Evolutionary conservation across 2,797 vertebrate species (phyloP), one percentile per base, ranked within the genome.

Genomic region (Molossus alvarezi): DNA sequence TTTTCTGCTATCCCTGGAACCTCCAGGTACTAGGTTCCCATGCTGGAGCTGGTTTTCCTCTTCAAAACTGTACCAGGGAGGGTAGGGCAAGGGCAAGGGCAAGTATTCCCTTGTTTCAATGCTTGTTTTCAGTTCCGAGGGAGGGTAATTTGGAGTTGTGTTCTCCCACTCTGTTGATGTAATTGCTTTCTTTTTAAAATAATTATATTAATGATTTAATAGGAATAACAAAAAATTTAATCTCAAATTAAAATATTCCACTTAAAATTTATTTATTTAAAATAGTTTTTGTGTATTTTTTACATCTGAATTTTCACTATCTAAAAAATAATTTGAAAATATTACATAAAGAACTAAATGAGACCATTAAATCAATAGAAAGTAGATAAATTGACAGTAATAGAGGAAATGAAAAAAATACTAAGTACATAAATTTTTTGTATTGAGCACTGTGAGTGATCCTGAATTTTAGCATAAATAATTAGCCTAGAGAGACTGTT

Each of bases 391-490:
- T 82, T 88, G 73, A 89, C 13, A 85, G 17, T 80, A 77, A 53
- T 77, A 85, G 25, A 79, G 27, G 69, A 87, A 58, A 95, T 45
- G 37, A 8, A 72, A 96, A 97, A 97, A 96, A 95, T 90, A 97
- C 87, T 96, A 95, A 97, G 97, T 90, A 96, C 9, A 65, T 51
- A 45, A 72, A 92, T 97, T 81, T 97, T 90, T 89, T 94, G 69
- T 97, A 93, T 97, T 92, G 48, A 81, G 20, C 48, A 29, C 14
- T 73, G 41, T 88, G 81, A 76, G 65, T 95, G 75, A 84, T 79
- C 13, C 33, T 97, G 41, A 86, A 94, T 96, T 97, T 98, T 97
- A 96, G 67, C 94, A 76, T 87, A 79, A 94, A 58, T n/a, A 94
- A 93, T 94, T 96, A 93, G 94, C 94, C 92, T 96, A 87, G 62